Evolutionary conservation across 2,797 vertebrate genomes (phyloP).

Genomic region (Coranthus polyacanthus): DNA sequence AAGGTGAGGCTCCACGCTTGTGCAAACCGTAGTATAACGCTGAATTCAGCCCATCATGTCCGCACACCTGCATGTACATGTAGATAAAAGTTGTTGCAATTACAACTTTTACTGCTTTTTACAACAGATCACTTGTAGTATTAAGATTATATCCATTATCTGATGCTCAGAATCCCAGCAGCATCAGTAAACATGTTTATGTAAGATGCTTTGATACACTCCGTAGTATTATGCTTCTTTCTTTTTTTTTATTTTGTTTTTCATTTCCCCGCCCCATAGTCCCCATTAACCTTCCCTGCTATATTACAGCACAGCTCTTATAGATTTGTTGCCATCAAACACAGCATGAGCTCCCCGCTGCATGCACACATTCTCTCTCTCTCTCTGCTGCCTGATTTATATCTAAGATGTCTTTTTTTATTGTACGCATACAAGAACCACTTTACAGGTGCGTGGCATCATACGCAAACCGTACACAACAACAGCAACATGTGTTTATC

Average conservation of each 20-base stretch:
- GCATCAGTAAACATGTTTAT: conserved; percentile 11
- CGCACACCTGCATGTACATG: conserved; percentile 63
- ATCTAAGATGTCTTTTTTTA: neutral
- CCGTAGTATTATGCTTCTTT: conserved; percentile 5
- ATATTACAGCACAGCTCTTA: conserved; percentile 22
- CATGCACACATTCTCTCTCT: conserved; percentile 52
- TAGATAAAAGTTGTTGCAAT: conserved; percentile 49
- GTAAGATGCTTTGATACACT: conserved; percentile 5
- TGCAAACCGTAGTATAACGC: conserved; percentile 43
- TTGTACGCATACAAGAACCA: neutral
- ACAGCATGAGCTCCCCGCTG: conserved; percentile 65
- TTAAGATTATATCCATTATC: conserved; percentile 32
- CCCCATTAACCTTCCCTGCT: conserved; percentile 41
- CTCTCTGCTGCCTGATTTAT: conserved; percentile 13
- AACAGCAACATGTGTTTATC: too few species aligned
- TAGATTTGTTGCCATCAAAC: conserved; percentile 41
- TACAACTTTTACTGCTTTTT: conserved; percentile 61
- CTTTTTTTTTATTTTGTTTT: conserved; percentile 36
- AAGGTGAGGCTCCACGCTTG: conserved; percentile 79
- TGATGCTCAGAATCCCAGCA: conserved; percentile 6
- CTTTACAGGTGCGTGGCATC: neutral
- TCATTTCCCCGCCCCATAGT: conserved; percentile 18
- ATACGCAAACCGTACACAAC: too few species aligned
- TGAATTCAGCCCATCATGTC: conserved; percentile 37
- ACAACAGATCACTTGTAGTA: conserved; percentile 15